Conservation (phyloP, 1,140 invertebrate species). For the Trichoplusia ni region DNA sequence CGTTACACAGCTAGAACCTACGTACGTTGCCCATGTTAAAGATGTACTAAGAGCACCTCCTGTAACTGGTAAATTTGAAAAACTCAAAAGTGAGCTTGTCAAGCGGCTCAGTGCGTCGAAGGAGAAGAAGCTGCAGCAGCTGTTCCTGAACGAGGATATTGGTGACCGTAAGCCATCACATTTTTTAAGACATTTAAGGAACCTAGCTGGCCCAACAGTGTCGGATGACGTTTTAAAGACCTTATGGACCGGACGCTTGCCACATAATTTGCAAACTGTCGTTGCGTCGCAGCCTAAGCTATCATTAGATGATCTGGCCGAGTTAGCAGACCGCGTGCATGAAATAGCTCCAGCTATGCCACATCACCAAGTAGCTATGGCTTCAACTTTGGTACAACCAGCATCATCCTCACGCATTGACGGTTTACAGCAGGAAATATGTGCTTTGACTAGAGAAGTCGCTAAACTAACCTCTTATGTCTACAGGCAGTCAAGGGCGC, state of each 20-base stretch:
- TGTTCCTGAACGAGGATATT: neutral
- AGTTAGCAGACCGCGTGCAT: neutral
- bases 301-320: neutral
- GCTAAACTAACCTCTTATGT: too few species aligned
- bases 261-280: neutral
- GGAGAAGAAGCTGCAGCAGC: neutral
- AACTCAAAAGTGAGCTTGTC: neutral
- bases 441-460: too few species aligned
- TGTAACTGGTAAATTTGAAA: neutral
- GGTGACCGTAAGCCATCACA: neutral
- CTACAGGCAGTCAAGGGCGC: too few species aligned
- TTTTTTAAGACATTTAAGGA: neutral
- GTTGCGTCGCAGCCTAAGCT: neutral
- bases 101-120: neutral
- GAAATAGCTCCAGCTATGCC: neutral
- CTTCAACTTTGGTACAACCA: too few species aligned
- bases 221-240: neutral
- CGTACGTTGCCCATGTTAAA: neutral
- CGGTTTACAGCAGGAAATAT: too few species aligned
- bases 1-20: neutral
- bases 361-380: too few species aligned
- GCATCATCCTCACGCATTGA: too few species aligned
- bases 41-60: neutral
- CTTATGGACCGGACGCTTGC: neutral
- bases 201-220: neutral